Evolutionary conservation across 53 echinoderm and acorn worm species (phyloP), one percentile per base, ranked within the genome.

Genomic region (Mesocentrotus franciscanus): DNA sequence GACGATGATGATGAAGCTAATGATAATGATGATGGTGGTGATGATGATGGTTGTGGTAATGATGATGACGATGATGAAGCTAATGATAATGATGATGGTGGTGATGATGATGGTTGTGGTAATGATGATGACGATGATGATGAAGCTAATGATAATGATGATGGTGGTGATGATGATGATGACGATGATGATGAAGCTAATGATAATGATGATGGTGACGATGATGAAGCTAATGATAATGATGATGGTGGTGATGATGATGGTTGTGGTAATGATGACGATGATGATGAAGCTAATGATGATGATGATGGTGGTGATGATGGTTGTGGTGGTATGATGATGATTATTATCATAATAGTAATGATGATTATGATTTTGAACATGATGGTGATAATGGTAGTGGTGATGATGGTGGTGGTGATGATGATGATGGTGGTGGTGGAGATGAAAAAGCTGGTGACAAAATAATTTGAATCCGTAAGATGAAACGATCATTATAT

Each of bases 231-330:
- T n/a, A 58, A n/a, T 60, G 90, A 60, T 56, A 61, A 0, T n/a
- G 90, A 90, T 90, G 60, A 90, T 90, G 26, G 58, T 24, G 8
- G 32, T 90, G 60, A 59, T 57, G 60, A 16, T 59, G 90, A 35
- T 90, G n/a, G 5, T 59, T 24, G 2, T 90, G 26, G 24, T 56
- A 24, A 20, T 90, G 24, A 1, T 68, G 68, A 10, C 15, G 68
- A 68, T 68, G 68, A 68, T 68, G 68, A 1, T 68, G 15, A 1
- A 14, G 68, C 8, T 68, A 16, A 1, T 68, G 22, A 22, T 68
- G 68, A 10, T 68, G 68, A 68, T 68, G 68, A 22, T 1, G 68
- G 24, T 68, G 68, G 68, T 68, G 13, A 22, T 68, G 13, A 1
- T 68, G 68, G 13, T 68, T 6, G 1, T 10, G 15, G 68, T 20